Evolutionary conservation across 2,113 vertebrate genomes (phyloP), one percentile per base, ranked within the genome.

Genomic region (Acrocephalus arundinaceus): DNA sequence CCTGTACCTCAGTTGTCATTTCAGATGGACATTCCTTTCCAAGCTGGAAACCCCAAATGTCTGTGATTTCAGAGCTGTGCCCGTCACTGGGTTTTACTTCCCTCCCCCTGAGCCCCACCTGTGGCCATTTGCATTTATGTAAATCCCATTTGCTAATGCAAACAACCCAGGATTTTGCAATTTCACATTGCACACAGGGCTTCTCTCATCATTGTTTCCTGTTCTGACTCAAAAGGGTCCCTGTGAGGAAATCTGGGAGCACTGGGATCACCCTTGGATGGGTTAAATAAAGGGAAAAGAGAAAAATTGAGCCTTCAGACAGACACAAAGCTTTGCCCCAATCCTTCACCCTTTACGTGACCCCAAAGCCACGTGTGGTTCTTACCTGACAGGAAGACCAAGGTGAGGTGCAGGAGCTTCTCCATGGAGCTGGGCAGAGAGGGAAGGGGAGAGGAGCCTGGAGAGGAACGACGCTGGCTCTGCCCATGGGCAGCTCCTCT

Each of bases 331-430:
- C 62, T 63, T 41, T 67, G 76, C 57, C 52, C 31, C 18, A 65
- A 0, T 13, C 39, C 77, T 55, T 58, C 24, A 8, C 63, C 61
- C 45, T 20, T 30, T 33, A 70, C 41, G 57, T 35, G 28, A 58
- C 41, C 59, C 77, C 63, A 68, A 61, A 43, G 25, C 66, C 55
- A 27, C 1, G 13, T 4, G 31, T 0, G 4, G 51, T 45, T 76
- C 96, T 95, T 95, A 97, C 97, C 97, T 97, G 97, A 33, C 13
- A 94, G 70, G 78, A 87, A 21, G 62, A 89, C 11, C 87, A 92
- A 74, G 94, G 83, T 28, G 79, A 96, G 75, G 72, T 85, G 67
- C 43, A 77, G 1, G 13, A 96, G 62, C 37, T 67, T 96, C 59
- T 94, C 85, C 97, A 97, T 97, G 82, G 86, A 67, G 43, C 18